phyloP scores from a whole-genome alignment of 2,113 vertebrate genomes.

The Calypte anna region DNA sequence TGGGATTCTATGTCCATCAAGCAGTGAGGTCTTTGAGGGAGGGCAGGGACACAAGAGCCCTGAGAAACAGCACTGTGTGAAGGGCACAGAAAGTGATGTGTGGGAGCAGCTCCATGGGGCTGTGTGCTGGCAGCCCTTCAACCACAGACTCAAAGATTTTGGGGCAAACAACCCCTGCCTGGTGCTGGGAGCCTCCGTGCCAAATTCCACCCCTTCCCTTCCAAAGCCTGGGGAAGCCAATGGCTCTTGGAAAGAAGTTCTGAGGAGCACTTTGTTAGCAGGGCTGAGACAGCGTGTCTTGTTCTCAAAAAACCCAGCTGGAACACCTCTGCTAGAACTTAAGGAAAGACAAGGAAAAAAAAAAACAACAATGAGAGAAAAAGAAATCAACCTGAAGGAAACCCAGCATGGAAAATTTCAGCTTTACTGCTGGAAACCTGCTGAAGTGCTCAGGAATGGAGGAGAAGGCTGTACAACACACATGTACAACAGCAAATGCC shows the following conservation, averaged over 20 bases:
- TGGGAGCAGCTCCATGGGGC: neutral
- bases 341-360: neutral
- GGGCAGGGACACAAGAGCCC: neutral
- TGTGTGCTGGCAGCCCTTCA: neutral
- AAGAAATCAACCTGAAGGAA: constrained; percentile 43
- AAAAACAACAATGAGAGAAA: neutral
- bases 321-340: constrained; percentile 31
- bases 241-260: constrained; percentile 18
- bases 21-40: neutral
- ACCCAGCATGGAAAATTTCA: constrained; percentile 57
- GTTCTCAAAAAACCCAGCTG: constrained; percentile 45
- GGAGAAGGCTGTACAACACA: neutral
- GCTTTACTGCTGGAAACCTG: neutral
- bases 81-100: neutral
- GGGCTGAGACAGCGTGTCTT: neutral
- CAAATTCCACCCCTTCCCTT: constrained; percentile 16
- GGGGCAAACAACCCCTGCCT: neutral
- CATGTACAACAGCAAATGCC: neutral
- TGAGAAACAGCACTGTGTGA: neutral
- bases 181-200: neutral
- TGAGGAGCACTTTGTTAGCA: constrained; percentile 4
- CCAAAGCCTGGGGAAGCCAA: constrained; percentile 14
- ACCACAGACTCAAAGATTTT: neutral
- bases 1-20: too few species aligned
- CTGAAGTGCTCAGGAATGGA: constrained; percentile 27